Evolutionary conservation across 2,113 vertebrate species (phyloP).

Genomic region (Pristiophorus japonicus): DNA sequence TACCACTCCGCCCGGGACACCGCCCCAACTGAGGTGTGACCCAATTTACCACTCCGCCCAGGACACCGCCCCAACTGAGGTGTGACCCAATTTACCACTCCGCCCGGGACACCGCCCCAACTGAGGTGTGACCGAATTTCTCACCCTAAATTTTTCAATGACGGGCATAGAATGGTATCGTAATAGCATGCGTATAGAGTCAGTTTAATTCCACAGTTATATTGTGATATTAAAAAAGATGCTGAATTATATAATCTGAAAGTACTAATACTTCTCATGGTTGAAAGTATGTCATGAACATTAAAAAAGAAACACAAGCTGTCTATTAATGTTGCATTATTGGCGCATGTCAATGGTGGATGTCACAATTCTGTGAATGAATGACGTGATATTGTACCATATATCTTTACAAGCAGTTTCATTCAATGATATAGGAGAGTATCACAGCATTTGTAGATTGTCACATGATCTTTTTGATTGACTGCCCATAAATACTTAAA

Average conservation of each 20-base stretch:
- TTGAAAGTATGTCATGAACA: background rate
- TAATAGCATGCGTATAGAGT: background rate
- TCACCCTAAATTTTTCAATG: background rate
- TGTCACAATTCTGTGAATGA: background rate
- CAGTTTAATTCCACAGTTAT: background rate
- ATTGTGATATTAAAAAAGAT: background rate
- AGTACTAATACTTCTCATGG: background rate
- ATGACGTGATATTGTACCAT: background rate
- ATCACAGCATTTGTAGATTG: background rate
- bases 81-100: too few relatives aligned
- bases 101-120: too few relatives aligned
- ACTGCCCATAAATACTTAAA: background rate
- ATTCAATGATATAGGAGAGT: background rate
- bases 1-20: too few relatives aligned
- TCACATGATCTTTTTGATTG: background rate
- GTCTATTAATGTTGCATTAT: background rate
- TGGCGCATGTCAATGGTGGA: background rate
- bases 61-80: too few relatives aligned
- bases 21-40: too few relatives aligned
- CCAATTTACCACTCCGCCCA: too few relatives aligned
- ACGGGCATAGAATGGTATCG: background rate
- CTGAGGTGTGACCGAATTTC: too few relatives aligned
- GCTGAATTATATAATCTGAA: background rate
- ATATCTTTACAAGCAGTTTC: background rate
- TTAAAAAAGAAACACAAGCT: background rate